Conservation (phyloP, 1,140 invertebrate species). For the Lepidostoma basale region DNA sequence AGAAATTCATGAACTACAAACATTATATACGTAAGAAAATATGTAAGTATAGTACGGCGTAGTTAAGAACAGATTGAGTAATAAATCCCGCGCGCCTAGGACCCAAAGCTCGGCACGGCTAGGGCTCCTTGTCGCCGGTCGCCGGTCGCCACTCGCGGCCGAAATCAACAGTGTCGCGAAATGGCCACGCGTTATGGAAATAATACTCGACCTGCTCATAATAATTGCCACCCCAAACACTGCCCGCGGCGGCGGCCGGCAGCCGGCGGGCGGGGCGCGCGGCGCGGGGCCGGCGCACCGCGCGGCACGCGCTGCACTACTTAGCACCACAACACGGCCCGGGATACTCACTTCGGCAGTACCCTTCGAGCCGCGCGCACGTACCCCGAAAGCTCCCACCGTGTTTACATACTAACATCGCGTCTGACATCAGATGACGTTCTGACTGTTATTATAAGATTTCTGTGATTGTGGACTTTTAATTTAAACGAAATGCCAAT, state of each 20-base stretch:
- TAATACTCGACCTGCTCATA: conserved; percentile 29
- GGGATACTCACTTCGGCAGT: conserved; percentile 53
- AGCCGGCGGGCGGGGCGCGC: conserved; percentile 49
- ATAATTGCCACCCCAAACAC: conserved; percentile 28
- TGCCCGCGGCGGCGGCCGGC: conserved; percentile 35
- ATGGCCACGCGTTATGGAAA: conserved; percentile 25
- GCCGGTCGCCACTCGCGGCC: not conserved
- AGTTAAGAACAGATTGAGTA: too few relatives aligned
- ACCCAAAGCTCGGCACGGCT: too few relatives aligned
- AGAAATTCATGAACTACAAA: too few relatives aligned
- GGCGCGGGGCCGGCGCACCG: conserved; percentile 48
- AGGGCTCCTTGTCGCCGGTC: not conserved
- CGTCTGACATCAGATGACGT: not conserved
- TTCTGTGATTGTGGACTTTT: conserved; percentile 15
- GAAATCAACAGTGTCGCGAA: conserved; percentile 21
- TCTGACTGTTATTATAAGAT: conserved; percentile 26
- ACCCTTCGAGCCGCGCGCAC: conserved; percentile 56
- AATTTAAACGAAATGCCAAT: conserved; percentile 53
- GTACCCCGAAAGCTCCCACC: conserved; percentile 47
- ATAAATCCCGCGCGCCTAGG: too few relatives aligned
- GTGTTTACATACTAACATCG: conserved; percentile 2
- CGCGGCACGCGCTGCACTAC: conserved; percentile 51
- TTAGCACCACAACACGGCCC: conserved; percentile 57
- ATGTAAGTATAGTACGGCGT: too few relatives aligned
- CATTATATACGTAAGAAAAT: too few relatives aligned